phyloP scores from a whole-genome alignment of 2,888 invertebrate species.

The Meta bourneti region DNA sequence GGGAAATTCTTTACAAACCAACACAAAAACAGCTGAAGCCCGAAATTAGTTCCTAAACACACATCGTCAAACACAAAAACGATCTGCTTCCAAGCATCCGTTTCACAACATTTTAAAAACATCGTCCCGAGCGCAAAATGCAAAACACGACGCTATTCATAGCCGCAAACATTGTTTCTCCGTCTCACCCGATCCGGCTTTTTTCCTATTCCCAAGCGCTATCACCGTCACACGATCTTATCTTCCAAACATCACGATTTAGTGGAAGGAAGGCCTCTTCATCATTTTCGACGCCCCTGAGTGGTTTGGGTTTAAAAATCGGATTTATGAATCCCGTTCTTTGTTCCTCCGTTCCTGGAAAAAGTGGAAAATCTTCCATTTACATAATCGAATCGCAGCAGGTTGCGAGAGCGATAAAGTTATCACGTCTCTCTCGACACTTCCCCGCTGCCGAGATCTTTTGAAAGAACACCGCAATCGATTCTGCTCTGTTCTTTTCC shows the following conservation, averaged over 20 bases:
- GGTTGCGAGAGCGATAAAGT: conserved; percentile 15
- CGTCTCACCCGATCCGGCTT: background rate
- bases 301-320: conserved; percentile 47
- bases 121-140: too few species aligned
- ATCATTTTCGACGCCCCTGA: conserved; percentile 35
- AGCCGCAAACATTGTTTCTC: background rate
- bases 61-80: too few species aligned
- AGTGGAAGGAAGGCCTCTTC: background rate
- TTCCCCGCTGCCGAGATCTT: background rate
- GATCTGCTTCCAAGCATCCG: too few species aligned
- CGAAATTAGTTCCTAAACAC: too few species aligned
- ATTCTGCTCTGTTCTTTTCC: background rate
- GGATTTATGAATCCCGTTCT: conserved; percentile 46
- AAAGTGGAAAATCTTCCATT: conserved; percentile 30
- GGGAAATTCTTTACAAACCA: too few species aligned
- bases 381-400: conserved; percentile 54
- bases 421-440: conserved; percentile 27
- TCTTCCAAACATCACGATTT: background rate
- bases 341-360: conserved; percentile 53
- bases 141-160: too few species aligned
- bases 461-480: conserved; percentile 10
- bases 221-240: conserved; percentile 4
- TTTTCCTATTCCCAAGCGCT: background rate
- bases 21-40: too few species aligned
- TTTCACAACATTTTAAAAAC: too few species aligned